A percentile compares a stretch with the other conserved stretches of the same genome.
phyloP scores from a whole-genome alignment of 2,797 vertebrate species.

The Pogoniulus pusillus region DNA sequence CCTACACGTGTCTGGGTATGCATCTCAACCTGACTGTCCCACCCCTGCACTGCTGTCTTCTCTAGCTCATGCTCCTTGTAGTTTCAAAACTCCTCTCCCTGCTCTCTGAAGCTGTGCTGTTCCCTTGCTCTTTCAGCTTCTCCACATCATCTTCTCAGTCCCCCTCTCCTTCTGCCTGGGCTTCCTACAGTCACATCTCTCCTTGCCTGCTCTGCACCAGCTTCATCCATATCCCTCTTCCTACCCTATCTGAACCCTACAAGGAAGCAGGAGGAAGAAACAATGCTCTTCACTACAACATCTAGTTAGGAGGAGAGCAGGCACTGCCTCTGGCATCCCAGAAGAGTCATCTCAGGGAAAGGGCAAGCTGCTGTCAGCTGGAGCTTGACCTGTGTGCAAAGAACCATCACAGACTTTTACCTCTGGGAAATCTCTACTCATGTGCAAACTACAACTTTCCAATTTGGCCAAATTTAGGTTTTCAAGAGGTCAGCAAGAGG shows the following conservation, averaged over 20 bases:
- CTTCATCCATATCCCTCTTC: not conserved
- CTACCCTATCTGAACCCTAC: not conserved
- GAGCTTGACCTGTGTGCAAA: not conserved
- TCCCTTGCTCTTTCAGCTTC: not conserved
- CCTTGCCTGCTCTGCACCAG: not conserved
- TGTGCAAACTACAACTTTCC: not conserved
- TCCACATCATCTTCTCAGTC: accelerated
- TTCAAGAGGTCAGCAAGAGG: not conserved
- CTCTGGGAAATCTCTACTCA: not conserved
- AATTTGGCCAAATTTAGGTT: not conserved
- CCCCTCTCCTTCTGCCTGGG: not conserved
- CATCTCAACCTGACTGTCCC: not conserved
- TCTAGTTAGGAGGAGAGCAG: not conserved
- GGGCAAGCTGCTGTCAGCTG: not conserved
- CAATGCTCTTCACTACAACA: not conserved
- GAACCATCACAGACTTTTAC: not conserved
- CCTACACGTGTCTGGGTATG: not conserved
- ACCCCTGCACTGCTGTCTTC: not conserved
- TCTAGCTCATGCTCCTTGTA: not conserved
- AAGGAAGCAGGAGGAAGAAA: not conserved
- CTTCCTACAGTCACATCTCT: not conserved
- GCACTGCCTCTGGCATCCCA: not conserved
- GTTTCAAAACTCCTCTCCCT: not conserved
- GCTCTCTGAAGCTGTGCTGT: not conserved
- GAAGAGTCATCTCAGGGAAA: not conserved